phyloP scores from a whole-genome alignment of 2,797 vertebrate species.

The Botia kubotai region DNA sequence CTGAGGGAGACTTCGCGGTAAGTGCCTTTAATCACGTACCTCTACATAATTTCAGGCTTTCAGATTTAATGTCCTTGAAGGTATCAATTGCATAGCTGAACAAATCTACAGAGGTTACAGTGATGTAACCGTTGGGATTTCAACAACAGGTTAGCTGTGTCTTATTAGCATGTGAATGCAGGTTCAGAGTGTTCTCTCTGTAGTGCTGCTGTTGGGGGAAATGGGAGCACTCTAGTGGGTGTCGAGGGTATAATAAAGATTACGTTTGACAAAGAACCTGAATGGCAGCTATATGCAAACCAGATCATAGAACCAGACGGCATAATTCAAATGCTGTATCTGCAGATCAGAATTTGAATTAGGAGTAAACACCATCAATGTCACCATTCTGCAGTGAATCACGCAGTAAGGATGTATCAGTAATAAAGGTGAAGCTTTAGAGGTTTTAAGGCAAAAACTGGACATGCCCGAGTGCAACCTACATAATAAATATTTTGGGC shows the following conservation, averaged over 20 bases:
- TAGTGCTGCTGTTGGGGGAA: conserved; percentile 31
- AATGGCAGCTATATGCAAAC: conserved; percentile 15
- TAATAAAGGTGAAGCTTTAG: conserved; percentile 2
- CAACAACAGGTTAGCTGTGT: conserved; percentile 33
- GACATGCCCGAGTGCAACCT: too few species aligned
- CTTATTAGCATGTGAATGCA: conserved; percentile 42
- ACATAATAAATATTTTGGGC: too few species aligned
- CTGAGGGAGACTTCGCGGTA: conserved; percentile 7
- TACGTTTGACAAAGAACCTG: conserved; percentile 17
- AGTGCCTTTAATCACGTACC: neutral
- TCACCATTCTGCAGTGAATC: conserved; percentile 20
- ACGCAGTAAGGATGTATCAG: neutral
- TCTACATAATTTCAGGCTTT: neutral
- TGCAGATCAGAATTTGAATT: neutral
- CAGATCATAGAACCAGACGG: conserved; percentile 34
- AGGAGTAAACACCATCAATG: neutral
- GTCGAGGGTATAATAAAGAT: conserved; percentile 38
- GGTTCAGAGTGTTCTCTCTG: conserved; percentile 16
- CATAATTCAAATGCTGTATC: conserved; percentile 11
- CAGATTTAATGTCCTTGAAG: neutral
- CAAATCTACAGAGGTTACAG: conserved; percentile 39
- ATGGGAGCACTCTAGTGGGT: conserved; percentile 55
- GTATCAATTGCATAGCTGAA: conserved; percentile 3
- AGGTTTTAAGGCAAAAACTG: too few species aligned
- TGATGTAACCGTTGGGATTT: conserved; percentile 37